A percentile compares a stretch with the other conserved stretches of the same genome.
Conservation (phyloP, 2,113 vertebrate species). For the Pangasianodon gigas region DNA sequence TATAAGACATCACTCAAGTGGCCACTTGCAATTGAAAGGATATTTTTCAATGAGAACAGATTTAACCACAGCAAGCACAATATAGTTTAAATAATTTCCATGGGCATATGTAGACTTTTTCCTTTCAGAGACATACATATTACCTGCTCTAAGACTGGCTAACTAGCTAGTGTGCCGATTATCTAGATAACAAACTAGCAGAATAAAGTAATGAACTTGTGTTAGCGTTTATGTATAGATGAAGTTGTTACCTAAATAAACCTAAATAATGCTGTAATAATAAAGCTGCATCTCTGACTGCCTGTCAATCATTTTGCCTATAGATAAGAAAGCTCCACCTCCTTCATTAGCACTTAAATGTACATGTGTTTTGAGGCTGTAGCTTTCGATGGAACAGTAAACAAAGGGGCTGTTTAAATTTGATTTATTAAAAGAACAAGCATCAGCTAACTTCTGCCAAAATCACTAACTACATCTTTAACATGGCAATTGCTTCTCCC, state of each 20-base stretch:
- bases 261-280: neutral
- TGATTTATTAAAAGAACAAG: neutral
- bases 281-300: neutral
- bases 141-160: neutral
- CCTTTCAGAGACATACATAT: neutral
- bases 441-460: neutral
- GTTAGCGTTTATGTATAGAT: neutral
- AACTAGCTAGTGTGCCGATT: neutral
- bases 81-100: neutral
- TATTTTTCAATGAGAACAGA: neutral
- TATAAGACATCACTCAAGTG: neutral
- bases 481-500: neutral
- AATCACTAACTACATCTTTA: conserved; percentile 1
- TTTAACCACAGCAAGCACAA: neutral
- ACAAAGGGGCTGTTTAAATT: neutral
- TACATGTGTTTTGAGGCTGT: neutral
- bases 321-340: neutral
- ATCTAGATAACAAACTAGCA: neutral
- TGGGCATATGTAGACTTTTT: neutral
- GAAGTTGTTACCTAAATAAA: neutral
- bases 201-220: neutral
- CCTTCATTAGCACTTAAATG: neutral
- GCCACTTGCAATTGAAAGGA: neutral
- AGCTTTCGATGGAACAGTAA: neutral
- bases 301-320: neutral